Conservation (phyloP, 2,797 vertebrate species). For the Rhinatrema bivittatum region DNA sequence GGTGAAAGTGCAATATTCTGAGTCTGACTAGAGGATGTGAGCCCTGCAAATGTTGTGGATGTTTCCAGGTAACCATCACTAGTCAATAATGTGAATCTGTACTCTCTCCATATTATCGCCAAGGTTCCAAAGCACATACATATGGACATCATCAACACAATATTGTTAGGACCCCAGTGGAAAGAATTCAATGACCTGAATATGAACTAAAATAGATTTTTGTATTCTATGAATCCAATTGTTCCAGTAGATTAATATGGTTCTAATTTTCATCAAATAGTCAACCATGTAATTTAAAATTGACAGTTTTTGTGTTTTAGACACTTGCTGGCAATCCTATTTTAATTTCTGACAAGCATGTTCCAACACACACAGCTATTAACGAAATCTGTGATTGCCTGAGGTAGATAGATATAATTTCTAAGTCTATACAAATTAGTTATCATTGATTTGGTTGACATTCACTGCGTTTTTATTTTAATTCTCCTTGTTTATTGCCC, state of each 20-base stretch:
- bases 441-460: constrained; percentile 52
- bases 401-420: constrained; percentile 44
- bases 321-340: constrained; percentile 41
- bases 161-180: too few relatives aligned
- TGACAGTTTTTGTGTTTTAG: constrained; percentile 32
- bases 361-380: constrained; percentile 50
- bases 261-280: constrained; percentile 42
- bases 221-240: constrained; percentile 11
- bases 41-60: too few relatives aligned
- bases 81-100: too few relatives aligned
- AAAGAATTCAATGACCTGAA: constrained; percentile 18
- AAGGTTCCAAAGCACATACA: too few relatives aligned
- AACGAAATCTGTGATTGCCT: constrained; percentile 49
- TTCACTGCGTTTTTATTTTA: constrained; percentile 39
- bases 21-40: too few relatives aligned
- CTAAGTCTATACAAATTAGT: constrained; percentile 47
- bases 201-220: not conserved
- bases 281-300: constrained; percentile 40
- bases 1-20: too few relatives aligned
- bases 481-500: constrained; percentile 40
- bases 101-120: too few relatives aligned
- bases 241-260: constrained; percentile 11
- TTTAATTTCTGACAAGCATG: constrained; percentile 56
- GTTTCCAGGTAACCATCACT: too few relatives aligned
- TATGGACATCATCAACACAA: too few relatives aligned